Base-by-base conservation (phyloP, 2,888 invertebrate species). In the Griposia aprilina region DNA sequence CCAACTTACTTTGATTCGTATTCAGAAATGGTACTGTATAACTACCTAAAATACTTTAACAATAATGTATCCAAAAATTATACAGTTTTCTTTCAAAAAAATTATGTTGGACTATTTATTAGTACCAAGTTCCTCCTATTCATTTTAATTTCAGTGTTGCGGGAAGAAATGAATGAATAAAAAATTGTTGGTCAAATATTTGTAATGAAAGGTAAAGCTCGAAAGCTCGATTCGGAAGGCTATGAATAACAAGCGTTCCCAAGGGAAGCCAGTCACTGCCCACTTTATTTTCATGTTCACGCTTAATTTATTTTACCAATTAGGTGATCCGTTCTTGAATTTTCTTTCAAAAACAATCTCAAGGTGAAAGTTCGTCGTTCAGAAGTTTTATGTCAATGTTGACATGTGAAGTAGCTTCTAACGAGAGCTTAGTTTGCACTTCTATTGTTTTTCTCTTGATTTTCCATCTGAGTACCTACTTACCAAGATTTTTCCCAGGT, bases 151-250 rank as follows among this genome's bases (percentile, higher is more conserved):
- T 90, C 87, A 88, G 86, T 89, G 87, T 85, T 80, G 80, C 82
- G 78, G 76, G 87, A 87, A 85, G 81, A 87, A 87, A 83, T 78
- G 26, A 78, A 89, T 93, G 93, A 92, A 93, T 92, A 92, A 93
- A 91, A 91, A 81, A 93, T 92, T 89, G 83, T 84, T 75, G 81
- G 85, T 85, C 89, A 91, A 92, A 92, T 91, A 91, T 92, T 92
- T 89, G 84, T 81, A 80, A 80, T 82, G 74, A 84, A 89, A 90
- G 84, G 86, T 89, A 85, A 88, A 89, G 72, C 81, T 87, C n/a
- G n/a, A n/a, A n/a, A n/a, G n/a, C n/a, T n/a, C n/a, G 74, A 84
- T 81, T 88, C 74, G 86, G 79, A 78, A 76, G 78, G 72, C 84
- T 77, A 87, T 88, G 89, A 87, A 90, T 88, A 90, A 86, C 85